phyloP scores from a whole-genome alignment of 2,113 vertebrate species.

The Sinocyclocheilus anshuiensis region DNA sequence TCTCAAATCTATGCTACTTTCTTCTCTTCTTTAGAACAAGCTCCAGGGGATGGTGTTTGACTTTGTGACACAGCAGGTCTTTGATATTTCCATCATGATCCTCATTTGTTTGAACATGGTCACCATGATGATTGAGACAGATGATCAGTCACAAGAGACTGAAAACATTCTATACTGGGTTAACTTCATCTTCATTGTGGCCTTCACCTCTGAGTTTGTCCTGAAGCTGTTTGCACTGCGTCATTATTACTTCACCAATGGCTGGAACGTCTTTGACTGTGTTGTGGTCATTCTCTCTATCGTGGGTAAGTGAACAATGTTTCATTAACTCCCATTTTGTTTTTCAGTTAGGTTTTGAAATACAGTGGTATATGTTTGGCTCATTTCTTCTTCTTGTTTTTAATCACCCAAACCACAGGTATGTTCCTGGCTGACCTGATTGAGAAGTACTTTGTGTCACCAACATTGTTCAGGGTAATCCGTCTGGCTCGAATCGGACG shows the following conservation, averaged over 20 bases:
- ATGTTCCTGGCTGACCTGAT: conserved; percentile 99
- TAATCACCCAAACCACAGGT: conserved; percentile 71
- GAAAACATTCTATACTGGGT: conserved; percentile 96
- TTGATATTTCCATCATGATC: conserved; percentile 99
- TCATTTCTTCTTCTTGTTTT: conserved; percentile 23
- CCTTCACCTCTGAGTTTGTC: conserved; percentile 96
- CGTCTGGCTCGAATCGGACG: conserved; percentile 96
- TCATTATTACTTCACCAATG: conserved; percentile 98
- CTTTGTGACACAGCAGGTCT: conserved; percentile 96
- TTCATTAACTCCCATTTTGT: background rate
- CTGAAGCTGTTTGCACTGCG: conserved; percentile 95
- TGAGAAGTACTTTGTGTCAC: conserved; percentile 98
- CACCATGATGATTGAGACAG: conserved; percentile 99
- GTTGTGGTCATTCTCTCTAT: conserved; percentile 98
- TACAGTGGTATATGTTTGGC: background rate
- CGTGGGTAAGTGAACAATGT: conserved; percentile 83
- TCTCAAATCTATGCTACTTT: conserved; percentile 1
- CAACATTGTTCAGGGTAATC: conserved; percentile 97
- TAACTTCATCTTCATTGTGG: conserved; percentile 96
- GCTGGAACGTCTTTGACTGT: conserved; percentile 99
- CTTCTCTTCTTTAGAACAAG: conserved; percentile 80
- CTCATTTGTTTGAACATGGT: conserved; percentile 99
- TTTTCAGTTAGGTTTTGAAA: conserved; percentile 10
- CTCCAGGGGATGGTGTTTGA: conserved; percentile 95
- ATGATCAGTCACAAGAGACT: conserved; percentile 90